Percentiles rank a stretch among this genome's conserved stretches.
Conservation (phyloP, 2,888 invertebrate species). For the Chloroclysta siterata region DNA sequence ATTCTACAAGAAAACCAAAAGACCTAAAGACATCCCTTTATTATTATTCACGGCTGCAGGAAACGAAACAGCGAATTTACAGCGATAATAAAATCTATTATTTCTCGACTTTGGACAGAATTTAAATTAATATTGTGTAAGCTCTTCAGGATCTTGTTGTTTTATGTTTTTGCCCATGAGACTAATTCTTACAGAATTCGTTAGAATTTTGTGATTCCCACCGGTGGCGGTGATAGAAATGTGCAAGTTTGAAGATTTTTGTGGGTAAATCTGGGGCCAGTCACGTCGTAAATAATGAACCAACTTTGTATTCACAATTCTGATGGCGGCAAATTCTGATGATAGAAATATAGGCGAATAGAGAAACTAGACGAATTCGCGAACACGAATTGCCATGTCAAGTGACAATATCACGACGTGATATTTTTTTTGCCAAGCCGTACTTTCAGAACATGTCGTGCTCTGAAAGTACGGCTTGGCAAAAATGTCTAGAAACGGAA, state of each 20-base stretch:
- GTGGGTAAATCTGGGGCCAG: no score
- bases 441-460: no score
- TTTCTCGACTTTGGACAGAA: constrained; percentile 39
- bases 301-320: no score
- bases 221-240: neutral
- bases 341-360: no score
- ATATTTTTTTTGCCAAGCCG: no score
- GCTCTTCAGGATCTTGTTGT: constrained; percentile 37
- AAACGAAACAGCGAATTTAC: constrained; percentile 56
- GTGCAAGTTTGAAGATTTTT: neutral
- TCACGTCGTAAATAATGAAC: no score
- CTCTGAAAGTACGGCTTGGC: no score
- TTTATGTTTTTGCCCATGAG: constrained; percentile 19
- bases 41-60: constrained; percentile 38
- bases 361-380: no score
- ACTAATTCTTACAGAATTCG: neutral
- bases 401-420: no score
- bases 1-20: constrained; percentile 38
- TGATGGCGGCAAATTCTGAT: no score
- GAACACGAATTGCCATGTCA: no score
- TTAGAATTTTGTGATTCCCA: neutral
- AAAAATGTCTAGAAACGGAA: no score
- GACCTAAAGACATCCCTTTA: constrained; percentile 32
- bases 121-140: constrained; percentile 48
- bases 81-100: constrained; percentile 54